Base-by-base conservation (phyloP, 92 coral and sea anemone genomes). In the Siderastrea siderea region DNA sequence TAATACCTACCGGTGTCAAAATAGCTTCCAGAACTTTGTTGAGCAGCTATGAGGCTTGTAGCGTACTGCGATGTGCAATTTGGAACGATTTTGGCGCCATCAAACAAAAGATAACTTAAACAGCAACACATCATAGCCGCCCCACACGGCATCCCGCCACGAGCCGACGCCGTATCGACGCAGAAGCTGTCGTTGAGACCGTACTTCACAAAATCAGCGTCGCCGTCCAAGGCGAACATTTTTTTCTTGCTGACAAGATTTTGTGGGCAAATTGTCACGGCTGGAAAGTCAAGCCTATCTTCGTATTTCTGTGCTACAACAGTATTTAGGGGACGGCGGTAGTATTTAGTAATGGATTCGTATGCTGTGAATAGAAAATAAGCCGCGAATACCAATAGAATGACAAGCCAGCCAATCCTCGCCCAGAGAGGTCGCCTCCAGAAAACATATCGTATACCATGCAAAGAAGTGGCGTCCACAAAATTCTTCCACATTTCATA, bases 111-210 rank as follows among this genome's bases (percentile, higher is more conserved):
- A 7, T 76, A 14, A 3, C 10, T 54, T 9, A 92, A 26, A 51
- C 95, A 92, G 47, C 95, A 93, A 59, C 94, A 90, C 13, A 89
- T 79, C 92, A 92, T 82, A 7, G 97, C 95, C 15, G 84, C 84
- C 11, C 97, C 97, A 71, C 97, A 94, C 8, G 97, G 93, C 7
- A 44, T 75, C 50, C 87, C 91, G 0, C 60, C 86, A 43, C 97
- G 94, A 12, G 89, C 88, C 4, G 64, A 65, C 10, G 91, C 89
- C 48, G 97, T 94, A 5, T 86, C 93, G 14, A 71, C 80, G 82
- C 97, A 94, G 11, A 93, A 89, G 68, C 95, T 91, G 72, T 92
- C 75, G 63, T 94, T 92, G 47, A 94, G 81, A 3, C 79, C 81
- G 19, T 94, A 86, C 1, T 71, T 10, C 14, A 16, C 15, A 61